Evolutionary conservation across 2,888 invertebrate genomes (phyloP).

Genomic region (Hirtodrosophila alboralis): DNA sequence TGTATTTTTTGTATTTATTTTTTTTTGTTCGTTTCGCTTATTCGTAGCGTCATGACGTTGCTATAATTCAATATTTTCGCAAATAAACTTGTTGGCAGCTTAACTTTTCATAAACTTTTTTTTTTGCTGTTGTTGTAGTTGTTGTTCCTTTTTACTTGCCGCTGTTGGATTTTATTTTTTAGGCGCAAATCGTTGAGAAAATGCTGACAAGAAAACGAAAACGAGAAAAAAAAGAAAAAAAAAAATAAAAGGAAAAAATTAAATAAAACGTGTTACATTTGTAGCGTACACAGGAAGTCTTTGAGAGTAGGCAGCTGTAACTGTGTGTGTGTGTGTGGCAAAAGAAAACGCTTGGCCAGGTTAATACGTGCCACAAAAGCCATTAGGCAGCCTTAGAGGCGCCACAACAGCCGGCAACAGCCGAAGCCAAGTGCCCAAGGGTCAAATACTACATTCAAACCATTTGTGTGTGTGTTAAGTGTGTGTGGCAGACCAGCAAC

Average conservation of each 20-base stretch:
- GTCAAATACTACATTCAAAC: constrained; percentile 67
- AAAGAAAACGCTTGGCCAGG: constrained; percentile 59
- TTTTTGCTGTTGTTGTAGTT: constrained; percentile 22
- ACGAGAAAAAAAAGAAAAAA: constrained; percentile 30
- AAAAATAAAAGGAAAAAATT: constrained; percentile 60
- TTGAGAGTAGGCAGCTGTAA: constrained; percentile 37
- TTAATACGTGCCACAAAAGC: constrained; percentile 72
- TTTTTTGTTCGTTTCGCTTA: too few relatives aligned
- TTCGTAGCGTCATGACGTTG: constrained; percentile 56
- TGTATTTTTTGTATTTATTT: too few relatives aligned
- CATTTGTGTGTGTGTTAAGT: too few relatives aligned
- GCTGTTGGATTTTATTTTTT: constrained; percentile 55
- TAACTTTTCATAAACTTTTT: constrained; percentile 67
- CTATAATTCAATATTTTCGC: constrained; percentile 77
- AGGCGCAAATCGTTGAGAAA: constrained; percentile 71
- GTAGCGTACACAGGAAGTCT: constrained; percentile 56
- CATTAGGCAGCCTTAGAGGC: constrained; percentile 56
- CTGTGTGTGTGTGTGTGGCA: constrained; percentile 37
- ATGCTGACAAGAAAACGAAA: constrained; percentile 78
- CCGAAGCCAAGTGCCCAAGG: constrained; percentile 35
- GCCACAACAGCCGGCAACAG: constrained; percentile 25
- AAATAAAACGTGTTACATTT: constrained; percentile 79
- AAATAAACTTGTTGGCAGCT: constrained; percentile 79
- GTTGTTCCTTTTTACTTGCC: constrained; percentile 2
- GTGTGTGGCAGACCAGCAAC: constrained; percentile 27